Evolutionary conservation across 2,888 invertebrate species (phyloP), one percentile per base, ranked within the genome.

Genomic region (Dynastes grantii): DNA sequence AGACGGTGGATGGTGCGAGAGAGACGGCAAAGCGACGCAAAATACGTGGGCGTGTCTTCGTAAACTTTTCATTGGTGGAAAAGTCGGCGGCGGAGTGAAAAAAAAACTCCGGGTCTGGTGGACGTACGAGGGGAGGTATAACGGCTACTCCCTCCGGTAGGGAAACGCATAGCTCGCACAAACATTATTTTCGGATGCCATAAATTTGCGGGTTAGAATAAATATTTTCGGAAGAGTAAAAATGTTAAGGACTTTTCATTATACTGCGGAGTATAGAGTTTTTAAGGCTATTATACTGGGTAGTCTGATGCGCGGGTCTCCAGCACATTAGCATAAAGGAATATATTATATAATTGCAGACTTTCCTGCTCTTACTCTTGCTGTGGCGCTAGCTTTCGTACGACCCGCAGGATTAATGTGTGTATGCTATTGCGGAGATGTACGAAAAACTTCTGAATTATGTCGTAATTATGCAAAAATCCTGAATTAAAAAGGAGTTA

Each of bases 171-270:
- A 83, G 85, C 85, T 86, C 87, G 86, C 85, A 86, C 88, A 88
- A 88, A 88, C 88, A 88, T 88, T 88, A 88, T 88, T 89, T 89
- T 88, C 86, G 88, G 87, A 87, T 87, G 88, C 88, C 88, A 88
- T 88, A 89, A 89, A 89, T 89, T 89, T 88, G 87, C 87, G 87
- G 88, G 85, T 87, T 85, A 88, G 88, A 88, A 89, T 88, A 89
- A 89, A 89, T 88, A 89, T 89, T 89, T 89, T 89, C 87, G 87
- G 87, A 88, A 88, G 88, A 88, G 88, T 87, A 88, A 88, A 79
- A 88, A 88, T 87, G 88, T 88, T 88, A 89, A 89, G 89, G 88
- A 89, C 88, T 88, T 89, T 88, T 87, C 88, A 89, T 88, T 88
- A 88, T 88, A 85, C 87, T 84, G 87, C 85, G 84, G 87, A 86